Base-by-base conservation (phyloP, 53 echinoderm and acorn worm genomes). In the Mesocentrotus franciscanus region DNA sequence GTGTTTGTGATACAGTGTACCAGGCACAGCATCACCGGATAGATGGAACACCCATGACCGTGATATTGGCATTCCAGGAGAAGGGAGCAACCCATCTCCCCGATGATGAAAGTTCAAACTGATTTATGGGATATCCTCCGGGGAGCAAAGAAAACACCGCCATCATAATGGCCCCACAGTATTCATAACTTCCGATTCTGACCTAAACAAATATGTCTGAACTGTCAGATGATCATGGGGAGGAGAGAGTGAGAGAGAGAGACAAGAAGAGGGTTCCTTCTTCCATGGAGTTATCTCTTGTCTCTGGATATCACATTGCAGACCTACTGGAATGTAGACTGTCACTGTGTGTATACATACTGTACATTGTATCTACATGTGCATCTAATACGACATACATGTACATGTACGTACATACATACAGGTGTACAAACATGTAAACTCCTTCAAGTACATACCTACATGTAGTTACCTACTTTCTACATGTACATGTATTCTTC, bases 121-220 rank as follows among this genome's bases (percentile, higher is more conserved):
- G 91, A 91, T 91, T 91, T 91, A 91, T 91, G 62, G 66, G 34
- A 91, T 66, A 91, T 91, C 91, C 91, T 91, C 64, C 61, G 35
- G 66, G 91, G 91, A 91, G 66, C 62, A 66, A 66, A 91, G 91
- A 91, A 92, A 92, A 92, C 92, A 92, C 72, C 56, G 70, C 92
- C 92, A 71, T 29, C 49, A 92, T 92, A 92, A 92, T 92, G 92
- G 75, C 92, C 92, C 75, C 92, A 92, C 75, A 92, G 66, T 92
- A 92, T 92, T 92, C 92, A 92, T 92, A 92, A 92, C 92, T 92
- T 92, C 92, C 92, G 64, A 56, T 75, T 70, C 76, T 91, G 91
- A 92, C 71, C 92, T 70, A 92, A 92, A 92, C 92, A 92, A 92
- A 70, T 70, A 91, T 91, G 87, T 87, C 87, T 87, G 87, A 87